Evolutionary conservation across 2,797 vertebrate genomes (phyloP), one percentile per base, ranked within the genome.

Genomic region (Margarornis squamiger): DNA sequence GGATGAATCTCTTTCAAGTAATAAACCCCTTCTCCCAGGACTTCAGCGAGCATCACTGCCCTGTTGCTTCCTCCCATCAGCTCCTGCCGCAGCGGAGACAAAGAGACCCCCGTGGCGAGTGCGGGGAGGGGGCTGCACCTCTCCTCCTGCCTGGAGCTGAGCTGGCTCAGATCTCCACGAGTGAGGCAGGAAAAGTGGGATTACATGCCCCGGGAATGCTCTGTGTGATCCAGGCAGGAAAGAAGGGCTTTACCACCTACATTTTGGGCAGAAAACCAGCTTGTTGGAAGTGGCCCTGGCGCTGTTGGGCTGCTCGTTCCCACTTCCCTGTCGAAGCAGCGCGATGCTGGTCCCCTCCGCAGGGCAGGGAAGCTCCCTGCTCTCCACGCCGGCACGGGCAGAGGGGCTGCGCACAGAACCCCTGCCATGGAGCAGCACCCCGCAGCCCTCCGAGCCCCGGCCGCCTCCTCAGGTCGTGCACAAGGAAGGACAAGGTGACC

Each of bases 311-410:
- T 63, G 74, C 55, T 38, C 43, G 3, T 22, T 52, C 70, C 45
- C 93, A 22, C 19, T 32, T n/a, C 5, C 0, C n/a, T 63, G 39
- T 26, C 30, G 8, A n/a, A 54, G 55, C 71, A 12, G 29, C 4
- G 1, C 1, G 6, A 41, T 41, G 59, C 61, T n/a, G 14, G 3
- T 54, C 21, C 76, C 7, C n/a, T 32, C 63, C 0, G 0, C 24
- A 19, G 58, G 65, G 71, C 45, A 52, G 34, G 39, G 59, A 39
- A 48, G 48, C 4, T 58, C 74, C 24, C 41, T 5, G 36, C 58
- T 71, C 61, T 54, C 55, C 14, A 0, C 10, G 22, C 20, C 29
- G 3, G 30, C 34, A 32, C 0, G 0, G 48, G 51, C 14, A 6
- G 12, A 38, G 65, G 46, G 36, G 59, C 52, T 45, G 30, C 1